phyloP scores from a whole-genome alignment of 2,113 vertebrate species.

The Shinisaurus crocodilurus region DNA sequence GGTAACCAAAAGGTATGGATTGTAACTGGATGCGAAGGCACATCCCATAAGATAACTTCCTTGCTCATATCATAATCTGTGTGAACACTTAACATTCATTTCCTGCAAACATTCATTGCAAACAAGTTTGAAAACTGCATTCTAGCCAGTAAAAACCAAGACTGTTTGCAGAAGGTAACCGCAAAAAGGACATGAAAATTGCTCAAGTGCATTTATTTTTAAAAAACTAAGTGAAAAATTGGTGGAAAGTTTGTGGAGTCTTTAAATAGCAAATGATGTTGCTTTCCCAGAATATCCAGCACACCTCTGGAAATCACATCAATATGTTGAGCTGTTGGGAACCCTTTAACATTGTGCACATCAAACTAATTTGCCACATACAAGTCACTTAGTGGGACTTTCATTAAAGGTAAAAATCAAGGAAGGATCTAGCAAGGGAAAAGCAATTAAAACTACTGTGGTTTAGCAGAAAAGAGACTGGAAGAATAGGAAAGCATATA shows the following conservation, averaged over 20 bases:
- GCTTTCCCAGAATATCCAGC: background rate
- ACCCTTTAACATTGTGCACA: background rate
- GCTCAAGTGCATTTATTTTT: conserved; percentile 9
- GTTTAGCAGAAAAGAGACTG: background rate
- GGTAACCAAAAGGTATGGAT: background rate
- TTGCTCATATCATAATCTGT: conserved; percentile 44
- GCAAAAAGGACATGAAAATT: conserved; percentile 24
- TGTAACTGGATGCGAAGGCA: conserved; percentile 21
- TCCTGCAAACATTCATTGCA: conserved; percentile 27
- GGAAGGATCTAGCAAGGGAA: background rate
- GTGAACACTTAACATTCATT: conserved; percentile 47
- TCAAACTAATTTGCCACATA: background rate
- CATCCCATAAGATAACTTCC: conserved; percentile 34
- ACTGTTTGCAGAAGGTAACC: conserved; percentile 17
- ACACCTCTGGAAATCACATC: background rate
- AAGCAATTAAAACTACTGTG: background rate
- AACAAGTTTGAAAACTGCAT: conserved; percentile 43
- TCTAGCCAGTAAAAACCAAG: conserved; percentile 26
- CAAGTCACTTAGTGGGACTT: accelerated
- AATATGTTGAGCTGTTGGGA: background rate
- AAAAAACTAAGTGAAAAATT: conserved; percentile 9
- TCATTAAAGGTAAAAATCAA: background rate
- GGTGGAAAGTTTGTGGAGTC: conserved; percentile 12
- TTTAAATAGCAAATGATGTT: conserved; percentile 20
- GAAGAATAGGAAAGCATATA: background rate